Evolutionary conservation across 1,140 invertebrate genomes (phyloP), one percentile per base, ranked within the genome.

Genomic region (Drosophila pseudoananassae): DNA sequence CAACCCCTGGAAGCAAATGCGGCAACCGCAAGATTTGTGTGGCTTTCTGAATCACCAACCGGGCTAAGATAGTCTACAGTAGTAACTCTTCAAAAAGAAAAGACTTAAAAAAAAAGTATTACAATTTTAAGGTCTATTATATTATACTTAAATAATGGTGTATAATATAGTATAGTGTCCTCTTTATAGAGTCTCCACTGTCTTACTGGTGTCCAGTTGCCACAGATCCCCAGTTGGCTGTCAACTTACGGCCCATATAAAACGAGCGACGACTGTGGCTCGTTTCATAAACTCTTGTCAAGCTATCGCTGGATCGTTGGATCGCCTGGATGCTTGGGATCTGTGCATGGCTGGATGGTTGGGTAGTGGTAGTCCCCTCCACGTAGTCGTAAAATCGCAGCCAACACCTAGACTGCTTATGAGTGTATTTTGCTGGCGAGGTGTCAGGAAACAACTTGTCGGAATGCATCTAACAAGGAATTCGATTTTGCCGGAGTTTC

Each of bases 381-480:
- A 56, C 70, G 66, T 55, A 73, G 78, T 87, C 81, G 81, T 84
- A 81, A 84, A 81, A 56, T 87, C 69, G 63, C 82, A 69, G 73
- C 73, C 83, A 87, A 87, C 83, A 87, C 83, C 82, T 87, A 87
- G 83, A 45, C 70, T 61, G 81, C 81, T 85, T 84, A 85, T 84
- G 81, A 77, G 81, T 85, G 81, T 84, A 87, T 85, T 88, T 90
- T 90, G 78, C 76, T 64, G 57, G 54, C 47, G 80, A 90, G 89
- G 89, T 90, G 89, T 90, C 89, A 90, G 89, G 75, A 91, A 89
- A 90, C 89, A 90, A 91, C 84, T 90, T 90, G 89, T 90, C 89
- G 89, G 89, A 90, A 90, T 90, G 83, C 89, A 90, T 90, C 89
- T 90, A 90, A 90, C 89, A 90, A 90, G 88, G 89, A 90, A 90